Evolutionary conservation across 2,888 invertebrate genomes (phyloP).

Genomic region (Drosophila ezoana): DNA sequence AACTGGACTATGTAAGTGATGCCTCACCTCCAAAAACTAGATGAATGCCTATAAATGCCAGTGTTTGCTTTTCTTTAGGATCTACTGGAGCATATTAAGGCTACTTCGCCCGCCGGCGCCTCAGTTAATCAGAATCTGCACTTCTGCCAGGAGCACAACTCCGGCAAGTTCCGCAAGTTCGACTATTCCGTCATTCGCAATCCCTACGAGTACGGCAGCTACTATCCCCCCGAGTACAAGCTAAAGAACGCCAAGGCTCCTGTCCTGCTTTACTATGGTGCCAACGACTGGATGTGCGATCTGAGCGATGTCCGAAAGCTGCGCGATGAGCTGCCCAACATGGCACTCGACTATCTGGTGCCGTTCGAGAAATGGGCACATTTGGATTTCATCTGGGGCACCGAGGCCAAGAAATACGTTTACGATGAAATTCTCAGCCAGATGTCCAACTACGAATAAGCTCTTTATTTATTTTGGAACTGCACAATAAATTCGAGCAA

Average conservation of each 20-base stretch:
- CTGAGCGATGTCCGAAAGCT: slow-evolving; percentile 86
- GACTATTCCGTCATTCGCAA: slow-evolving; percentile 84
- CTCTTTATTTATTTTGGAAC: slow-evolving; percentile 9
- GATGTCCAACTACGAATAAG: slow-evolving; percentile 59
- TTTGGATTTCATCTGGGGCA: slow-evolving; percentile 88
- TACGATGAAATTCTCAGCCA: slow-evolving; percentile 84
- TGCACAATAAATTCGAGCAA: slow-evolving; percentile 38
- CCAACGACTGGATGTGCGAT: slow-evolving; percentile 88
- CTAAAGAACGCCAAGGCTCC: slow-evolving; percentile 85
- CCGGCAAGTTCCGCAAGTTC: slow-evolving; percentile 82
- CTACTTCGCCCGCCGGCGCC: slow-evolving; percentile 83
- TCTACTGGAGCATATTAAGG: slow-evolving; percentile 78
- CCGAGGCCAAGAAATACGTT: slow-evolving; percentile 87
- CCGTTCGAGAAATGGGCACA: slow-evolving; percentile 86
- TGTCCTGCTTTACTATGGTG: slow-evolving; percentile 86
- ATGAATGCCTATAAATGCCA: not conserved
- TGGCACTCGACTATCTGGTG: slow-evolving; percentile 86
- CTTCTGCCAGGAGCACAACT: slow-evolving; percentile 82
- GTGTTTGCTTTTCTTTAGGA: slow-evolving; percentile 33
- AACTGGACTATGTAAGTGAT: slow-evolving; percentile 84
- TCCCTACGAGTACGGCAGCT: slow-evolving; percentile 84
- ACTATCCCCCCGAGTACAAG: slow-evolving; percentile 86
- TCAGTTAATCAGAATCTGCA: slow-evolving; percentile 83
- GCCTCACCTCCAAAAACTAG: too few relatives aligned
- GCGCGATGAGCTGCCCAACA: slow-evolving; percentile 85